Conservation (phyloP, 2,888 invertebrate species). For the Sepiola atlantica region DNA sequence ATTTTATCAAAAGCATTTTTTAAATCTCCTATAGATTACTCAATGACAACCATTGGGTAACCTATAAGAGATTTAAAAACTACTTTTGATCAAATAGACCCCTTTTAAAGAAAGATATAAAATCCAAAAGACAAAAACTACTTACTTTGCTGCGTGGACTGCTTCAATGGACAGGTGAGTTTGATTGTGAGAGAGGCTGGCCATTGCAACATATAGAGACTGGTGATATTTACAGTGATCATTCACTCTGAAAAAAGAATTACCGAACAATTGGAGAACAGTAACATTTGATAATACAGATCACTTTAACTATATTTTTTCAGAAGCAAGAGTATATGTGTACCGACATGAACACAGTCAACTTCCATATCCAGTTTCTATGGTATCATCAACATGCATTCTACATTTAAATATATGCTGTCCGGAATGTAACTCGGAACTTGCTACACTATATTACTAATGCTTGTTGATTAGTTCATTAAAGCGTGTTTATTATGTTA, state of each 20-base stretch:
- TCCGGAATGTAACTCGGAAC: too few species aligned
- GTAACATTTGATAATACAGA: too few species aligned
- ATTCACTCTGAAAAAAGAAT: background rate
- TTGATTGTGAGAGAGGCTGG: slow-evolving; percentile 60
- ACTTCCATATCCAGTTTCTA: too few species aligned
- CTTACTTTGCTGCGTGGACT: slow-evolving; percentile 60
- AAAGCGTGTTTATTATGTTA: too few species aligned
- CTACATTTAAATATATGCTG: too few species aligned
- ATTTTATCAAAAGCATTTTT: background rate
- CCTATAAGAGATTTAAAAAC: background rate
- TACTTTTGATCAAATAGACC: background rate
- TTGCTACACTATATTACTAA: too few species aligned
- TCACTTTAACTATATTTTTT: too few species aligned
- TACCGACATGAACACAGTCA: too few species aligned
- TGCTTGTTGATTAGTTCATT: too few species aligned
- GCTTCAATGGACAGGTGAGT: slow-evolving; percentile 53
- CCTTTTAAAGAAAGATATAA: background rate
- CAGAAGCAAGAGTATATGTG: too few species aligned
- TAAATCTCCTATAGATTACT: background rate
- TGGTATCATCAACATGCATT: too few species aligned
- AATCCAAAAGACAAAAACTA: background rate
- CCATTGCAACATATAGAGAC: slow-evolving; percentile 62
- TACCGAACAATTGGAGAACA: background rate
- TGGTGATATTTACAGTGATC: slow-evolving; percentile 55
- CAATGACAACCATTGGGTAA: too few species aligned